These are phyloP conservation scores for Periparus ater DNA, from an alignment of 2,797 vertebrate species.

Conservation along the genomic window DNA sequence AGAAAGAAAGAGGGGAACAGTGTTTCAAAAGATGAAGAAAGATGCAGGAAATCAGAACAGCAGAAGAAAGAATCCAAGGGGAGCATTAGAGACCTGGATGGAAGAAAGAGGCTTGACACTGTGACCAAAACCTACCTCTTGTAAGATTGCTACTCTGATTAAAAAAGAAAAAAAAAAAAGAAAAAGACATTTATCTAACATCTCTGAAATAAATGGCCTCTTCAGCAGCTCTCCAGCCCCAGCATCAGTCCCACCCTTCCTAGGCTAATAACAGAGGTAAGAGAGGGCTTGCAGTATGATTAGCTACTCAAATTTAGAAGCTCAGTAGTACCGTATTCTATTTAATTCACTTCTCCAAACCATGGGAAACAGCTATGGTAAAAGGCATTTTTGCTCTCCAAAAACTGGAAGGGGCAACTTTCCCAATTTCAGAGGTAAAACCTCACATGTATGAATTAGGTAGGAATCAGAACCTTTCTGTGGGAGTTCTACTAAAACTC, in stretches of 20 bases:
- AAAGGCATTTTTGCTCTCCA: neutral
- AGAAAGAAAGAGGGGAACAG: neutral
- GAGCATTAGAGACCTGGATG: neutral
- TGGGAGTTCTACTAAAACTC: neutral
- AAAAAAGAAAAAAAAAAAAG: too few species aligned
- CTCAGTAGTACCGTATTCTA: neutral
- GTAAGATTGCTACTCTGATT: neutral
- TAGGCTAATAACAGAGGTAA: neutral
- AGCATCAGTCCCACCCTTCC: neutral
- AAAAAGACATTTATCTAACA: neutral
- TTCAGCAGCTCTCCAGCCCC: neutral
- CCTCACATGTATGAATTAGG: accelerated
- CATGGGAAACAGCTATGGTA: neutral
- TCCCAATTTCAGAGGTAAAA: neutral
- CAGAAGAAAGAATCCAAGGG: neutral
- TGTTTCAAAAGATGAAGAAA: neutral
- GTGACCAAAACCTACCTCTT: neutral
- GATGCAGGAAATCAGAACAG: neutral
- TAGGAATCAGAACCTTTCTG: neutral
- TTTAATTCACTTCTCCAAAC: neutral
- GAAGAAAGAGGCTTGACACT: neutral
- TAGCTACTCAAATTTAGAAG: neutral
- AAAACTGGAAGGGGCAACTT: neutral
- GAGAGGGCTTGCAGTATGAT: neutral
- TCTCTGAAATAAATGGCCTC: neutral